A percentile compares a stretch with the other conserved stretches of the same genome.
Conservation (phyloP, 2,797 vertebrate genomes). For the Gallinago solitaria region DNA sequence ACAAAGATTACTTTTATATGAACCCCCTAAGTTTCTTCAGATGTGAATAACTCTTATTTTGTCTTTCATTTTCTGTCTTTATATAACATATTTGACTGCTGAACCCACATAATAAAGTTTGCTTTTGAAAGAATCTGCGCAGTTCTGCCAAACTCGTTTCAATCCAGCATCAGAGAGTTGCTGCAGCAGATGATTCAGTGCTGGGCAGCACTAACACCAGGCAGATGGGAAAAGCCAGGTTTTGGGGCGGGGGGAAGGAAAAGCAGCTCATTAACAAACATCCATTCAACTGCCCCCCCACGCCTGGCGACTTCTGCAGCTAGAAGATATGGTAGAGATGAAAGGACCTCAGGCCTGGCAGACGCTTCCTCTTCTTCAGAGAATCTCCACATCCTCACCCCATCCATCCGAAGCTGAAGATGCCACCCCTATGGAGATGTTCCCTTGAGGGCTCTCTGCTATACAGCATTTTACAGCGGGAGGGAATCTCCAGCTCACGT, state of each 20-base stretch:
- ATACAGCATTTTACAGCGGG: not conserved
- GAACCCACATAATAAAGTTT: slow-evolving; percentile 73
- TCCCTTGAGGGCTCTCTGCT: not conserved
- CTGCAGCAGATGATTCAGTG: not conserved
- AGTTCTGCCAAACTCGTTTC: not conserved
- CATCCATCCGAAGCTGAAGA: not conserved
- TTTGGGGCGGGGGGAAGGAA: not conserved
- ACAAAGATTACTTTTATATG: slow-evolving; percentile 71
- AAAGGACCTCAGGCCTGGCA: not conserved
- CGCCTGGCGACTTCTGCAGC: not conserved
- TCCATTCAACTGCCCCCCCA: not conserved
- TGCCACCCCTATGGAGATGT: not conserved
- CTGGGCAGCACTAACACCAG: not conserved
- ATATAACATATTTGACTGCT: slow-evolving; percentile 54
- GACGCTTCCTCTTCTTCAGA: not conserved
- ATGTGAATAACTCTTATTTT: slow-evolving; percentile 48
- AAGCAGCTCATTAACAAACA: not conserved
- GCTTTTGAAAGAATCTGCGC: slow-evolving; percentile 9
- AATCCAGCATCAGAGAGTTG: not conserved
- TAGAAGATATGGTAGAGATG: not conserved
- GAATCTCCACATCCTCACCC: not conserved
- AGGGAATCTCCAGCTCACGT: not conserved
- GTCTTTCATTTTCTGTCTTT: slow-evolving; percentile 56
- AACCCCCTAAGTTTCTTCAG: slow-evolving; percentile 45
- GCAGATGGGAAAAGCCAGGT: not conserved